These are phyloP conservation scores for Lycia hirtaria DNA, from an alignment of 2,888 invertebrate species.

Conservation along the genomic window DNA sequence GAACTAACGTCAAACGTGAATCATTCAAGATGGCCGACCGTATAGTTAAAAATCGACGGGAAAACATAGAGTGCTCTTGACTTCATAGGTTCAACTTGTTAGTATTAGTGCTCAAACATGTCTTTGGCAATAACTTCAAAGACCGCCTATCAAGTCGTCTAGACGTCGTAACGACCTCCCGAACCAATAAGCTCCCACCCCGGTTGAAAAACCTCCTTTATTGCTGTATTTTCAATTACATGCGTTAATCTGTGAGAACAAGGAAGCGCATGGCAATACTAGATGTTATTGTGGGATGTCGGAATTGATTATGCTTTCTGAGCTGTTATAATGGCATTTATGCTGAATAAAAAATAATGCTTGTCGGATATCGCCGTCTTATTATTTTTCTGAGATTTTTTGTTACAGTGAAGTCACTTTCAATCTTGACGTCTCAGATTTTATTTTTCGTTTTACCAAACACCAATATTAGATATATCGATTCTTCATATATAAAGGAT, in stretches of 20 bases:
- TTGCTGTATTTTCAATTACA: slow-evolving; percentile 18
- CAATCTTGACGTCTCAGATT: no score
- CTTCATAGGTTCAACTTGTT: no score
- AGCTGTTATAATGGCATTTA: neutral
- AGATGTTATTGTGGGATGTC: slow-evolving; percentile 25
- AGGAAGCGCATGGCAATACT: slow-evolving; percentile 51
- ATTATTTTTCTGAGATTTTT: neutral
- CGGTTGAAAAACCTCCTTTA: slow-evolving; percentile 13
- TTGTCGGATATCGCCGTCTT: neutral
- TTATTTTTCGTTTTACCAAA: no score
- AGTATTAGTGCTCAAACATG: no score
- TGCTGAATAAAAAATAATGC: neutral
- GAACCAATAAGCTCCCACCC: slow-evolving; percentile 13
- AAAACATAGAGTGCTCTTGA: no score
- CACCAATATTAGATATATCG: no score
- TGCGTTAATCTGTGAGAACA: slow-evolving; percentile 51
- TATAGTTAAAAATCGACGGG: slow-evolving; percentile 9
- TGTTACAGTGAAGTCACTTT: no score
- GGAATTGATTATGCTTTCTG: slow-evolving; percentile 1
- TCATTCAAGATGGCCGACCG: slow-evolving; percentile 15
- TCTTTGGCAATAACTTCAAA: slow-evolving; percentile 9
- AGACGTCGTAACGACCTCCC: slow-evolving; percentile 23
- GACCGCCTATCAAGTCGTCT: slow-evolving; percentile 25
- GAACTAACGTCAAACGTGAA: slow-evolving; percentile 10
- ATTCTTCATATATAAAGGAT: no score